Evolutionary conservation across 2,888 invertebrate species (phyloP), one percentile per base, ranked within the genome.

Genomic region (Phanerotoma sp.): DNA sequence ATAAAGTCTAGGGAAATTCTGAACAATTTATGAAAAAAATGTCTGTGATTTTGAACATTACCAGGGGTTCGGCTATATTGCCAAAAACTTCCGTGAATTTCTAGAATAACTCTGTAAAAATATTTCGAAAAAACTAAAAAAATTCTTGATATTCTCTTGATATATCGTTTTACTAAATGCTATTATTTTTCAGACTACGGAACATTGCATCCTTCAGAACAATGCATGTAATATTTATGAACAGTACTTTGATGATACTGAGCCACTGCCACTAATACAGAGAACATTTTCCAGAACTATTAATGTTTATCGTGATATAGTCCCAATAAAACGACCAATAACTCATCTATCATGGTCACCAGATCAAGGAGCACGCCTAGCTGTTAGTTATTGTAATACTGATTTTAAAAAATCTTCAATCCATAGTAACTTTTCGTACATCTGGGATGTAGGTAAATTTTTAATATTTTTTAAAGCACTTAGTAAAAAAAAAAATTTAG

Each of bases 211-310:
- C 51, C 77, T 84, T 62, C 90, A 91, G 77, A 92, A 93, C 73
- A 91, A 89, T 71, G 87, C 89, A 1, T 82, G 91, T 42, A 87
- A 91, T 73, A 86, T 92, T 72, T 92, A 90, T 71, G 82, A 89
- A 74, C 83, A 88, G 53, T 91, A 89, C 69, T 92, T 89, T 71
- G 71, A 77, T 32, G 82, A 83, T 51, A 78, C 84, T 61, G 77
- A 80, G 18, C 67, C 78, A 2, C 78, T 77, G 45, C 77, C 80
- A 7, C 78, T 85, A 11, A 79, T 82, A 5, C 84, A 85, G 69
- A 81, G 81, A 54, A 83, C 81, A 57, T 79, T 77, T 54, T 79
- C 84, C 4, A 81, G 83, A 46, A 84, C 86, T 3, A 81, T 86
- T 25, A 88, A 88, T 70, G 83, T 86, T 4, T 89, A 87, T 71